Conservation (phyloP, 2,797 vertebrate species). For the Onychomys leucogaster region DNA sequence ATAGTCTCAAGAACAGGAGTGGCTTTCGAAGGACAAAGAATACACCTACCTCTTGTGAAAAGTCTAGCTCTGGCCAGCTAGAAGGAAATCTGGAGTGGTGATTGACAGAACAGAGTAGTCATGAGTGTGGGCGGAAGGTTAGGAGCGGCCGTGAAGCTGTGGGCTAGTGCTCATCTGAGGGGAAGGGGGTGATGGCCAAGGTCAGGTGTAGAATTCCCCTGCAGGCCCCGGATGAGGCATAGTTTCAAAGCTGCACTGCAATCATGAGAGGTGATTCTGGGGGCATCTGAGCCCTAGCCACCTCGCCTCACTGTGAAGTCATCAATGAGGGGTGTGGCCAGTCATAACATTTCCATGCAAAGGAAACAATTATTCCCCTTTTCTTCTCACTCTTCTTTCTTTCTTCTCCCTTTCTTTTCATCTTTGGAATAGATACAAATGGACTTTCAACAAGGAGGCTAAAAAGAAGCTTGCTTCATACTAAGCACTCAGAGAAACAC, state of each 20-base stretch:
- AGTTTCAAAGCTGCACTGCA: neutral
- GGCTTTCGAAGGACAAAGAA: neutral
- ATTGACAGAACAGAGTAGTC: neutral
- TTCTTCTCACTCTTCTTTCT: neutral
- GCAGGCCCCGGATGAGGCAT: neutral
- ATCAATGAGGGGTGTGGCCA: neutral
- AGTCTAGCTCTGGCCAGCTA: neutral
- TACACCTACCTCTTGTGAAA: neutral
- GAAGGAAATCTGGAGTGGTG: neutral
- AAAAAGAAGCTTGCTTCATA: neutral
- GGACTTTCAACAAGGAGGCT: neutral
- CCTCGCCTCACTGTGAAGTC: neutral
- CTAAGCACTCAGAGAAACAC: neutral
- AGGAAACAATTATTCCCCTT: neutral
- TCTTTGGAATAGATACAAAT: neutral
- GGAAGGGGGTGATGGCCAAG: neutral
- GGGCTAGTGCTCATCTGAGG: neutral
- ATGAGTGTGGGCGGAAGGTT: neutral
- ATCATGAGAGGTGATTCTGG: neutral
- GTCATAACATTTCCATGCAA: neutral
- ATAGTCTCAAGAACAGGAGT: neutral
- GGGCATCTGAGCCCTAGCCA: neutral
- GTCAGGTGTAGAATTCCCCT: neutral
- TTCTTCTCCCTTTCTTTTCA: neutral
- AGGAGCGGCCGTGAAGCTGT: neutral